Percentiles rank a stretch among this genome's conserved stretches.
Evolutionary conservation across 2,797 vertebrate genomes (phyloP).

Genomic region (Notoglanidium macrostoma): DNA sequence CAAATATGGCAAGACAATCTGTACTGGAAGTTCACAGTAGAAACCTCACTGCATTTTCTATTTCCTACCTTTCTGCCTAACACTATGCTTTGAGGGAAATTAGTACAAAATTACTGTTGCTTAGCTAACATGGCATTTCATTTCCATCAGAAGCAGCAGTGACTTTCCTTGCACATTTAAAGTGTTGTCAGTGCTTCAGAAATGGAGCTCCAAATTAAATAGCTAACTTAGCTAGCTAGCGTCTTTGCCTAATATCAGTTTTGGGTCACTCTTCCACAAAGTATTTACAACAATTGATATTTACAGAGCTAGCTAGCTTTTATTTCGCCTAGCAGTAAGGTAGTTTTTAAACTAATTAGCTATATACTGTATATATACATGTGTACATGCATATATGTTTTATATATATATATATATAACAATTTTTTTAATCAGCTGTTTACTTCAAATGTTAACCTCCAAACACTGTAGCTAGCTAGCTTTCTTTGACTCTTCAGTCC

Average conservation of each 20-base stretch:
- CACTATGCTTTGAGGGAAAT: not conserved
- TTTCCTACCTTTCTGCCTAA: not conserved
- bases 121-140: not conserved
- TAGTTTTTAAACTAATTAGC: not conserved
- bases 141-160: not conserved
- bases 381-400: no score
- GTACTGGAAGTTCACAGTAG: not conserved
- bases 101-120: not conserved
- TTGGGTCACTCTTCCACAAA: not conserved
- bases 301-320: not conserved
- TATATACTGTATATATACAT: no score
- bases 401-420: no score
- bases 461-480: not conserved
- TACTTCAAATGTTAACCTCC: not conserved
- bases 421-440: not conserved
- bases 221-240: not conserved
- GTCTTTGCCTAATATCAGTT: not conserved
- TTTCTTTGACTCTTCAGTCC: not conserved
- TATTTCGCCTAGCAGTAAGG: not conserved
- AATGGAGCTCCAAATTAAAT: not conserved
- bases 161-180: not conserved
- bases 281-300: not conserved
- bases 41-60: not conserved
- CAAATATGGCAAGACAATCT: constrained; percentile 29
- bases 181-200: not conserved